These are phyloP conservation scores for Mechanitis messenoides DNA, from an alignment of 2,888 invertebrate species.

Conservation along the genomic window DNA sequence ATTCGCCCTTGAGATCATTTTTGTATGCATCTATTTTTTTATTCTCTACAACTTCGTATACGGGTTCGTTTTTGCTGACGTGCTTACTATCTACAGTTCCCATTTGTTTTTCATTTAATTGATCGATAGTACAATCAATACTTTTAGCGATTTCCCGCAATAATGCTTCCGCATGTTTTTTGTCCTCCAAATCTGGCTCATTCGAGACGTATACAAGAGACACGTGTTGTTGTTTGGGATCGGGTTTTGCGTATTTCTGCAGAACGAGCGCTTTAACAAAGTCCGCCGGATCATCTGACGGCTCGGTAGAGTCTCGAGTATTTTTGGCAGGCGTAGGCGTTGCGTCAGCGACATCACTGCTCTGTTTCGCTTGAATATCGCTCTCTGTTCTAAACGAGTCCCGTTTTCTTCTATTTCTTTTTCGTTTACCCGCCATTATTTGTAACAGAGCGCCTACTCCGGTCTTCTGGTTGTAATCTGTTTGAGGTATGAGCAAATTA, in stretches of 20 bases:
- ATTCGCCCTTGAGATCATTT: conserved; percentile 55
- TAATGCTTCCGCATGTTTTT: conserved; percentile 63
- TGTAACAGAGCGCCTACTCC: conserved; percentile 63
- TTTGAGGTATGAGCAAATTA: conserved; percentile 61
- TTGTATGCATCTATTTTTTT: conserved; percentile 48
- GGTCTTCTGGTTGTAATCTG: conserved; percentile 60
- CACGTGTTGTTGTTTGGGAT: conserved; percentile 63
- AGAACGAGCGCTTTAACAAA: conserved; percentile 66
- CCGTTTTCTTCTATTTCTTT: conserved; percentile 51
- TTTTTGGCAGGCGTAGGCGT: conserved; percentile 57
- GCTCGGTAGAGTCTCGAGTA: conserved; percentile 42
- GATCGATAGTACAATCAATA: conserved; percentile 65
- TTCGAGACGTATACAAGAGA: conserved; percentile 61
- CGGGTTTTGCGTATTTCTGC: conserved; percentile 62
- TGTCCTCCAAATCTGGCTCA: conserved; percentile 58
- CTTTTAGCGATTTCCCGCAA: conserved; percentile 64
- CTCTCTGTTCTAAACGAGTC: conserved; percentile 56
- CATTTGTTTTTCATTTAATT: conserved; percentile 55
- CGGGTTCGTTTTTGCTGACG: conserved; percentile 36
- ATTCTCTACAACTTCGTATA: conserved; percentile 52
- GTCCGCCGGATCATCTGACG: conserved; percentile 53
- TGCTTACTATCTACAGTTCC: conserved; percentile 56
- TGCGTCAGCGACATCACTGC: conserved; percentile 34
- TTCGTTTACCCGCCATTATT: conserved; percentile 68
- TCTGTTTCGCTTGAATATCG: conserved; percentile 34